Base-by-base conservation (phyloP, 2,888 invertebrate genomes). In the Chorisops tibialis region DNA sequence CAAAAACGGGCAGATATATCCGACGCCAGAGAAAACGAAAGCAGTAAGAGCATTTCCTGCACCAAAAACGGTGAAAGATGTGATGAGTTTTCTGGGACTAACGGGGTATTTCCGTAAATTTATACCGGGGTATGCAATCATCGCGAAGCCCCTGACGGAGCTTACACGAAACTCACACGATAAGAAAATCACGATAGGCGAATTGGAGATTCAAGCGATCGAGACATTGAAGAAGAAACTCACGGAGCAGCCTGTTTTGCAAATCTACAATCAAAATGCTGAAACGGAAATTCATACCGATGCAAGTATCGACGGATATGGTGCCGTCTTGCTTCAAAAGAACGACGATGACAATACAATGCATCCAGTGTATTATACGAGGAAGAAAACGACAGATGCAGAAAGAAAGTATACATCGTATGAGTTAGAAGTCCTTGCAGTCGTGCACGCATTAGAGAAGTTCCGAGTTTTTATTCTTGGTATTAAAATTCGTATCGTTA, bases 261-360 rank as follows among this genome's bases (percentile, higher is more conserved):
- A n/a, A n/a, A n/a, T n/a, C n/a, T n/a, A n/a, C n/a, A n/a, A n/a
- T n/a, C n/a, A n/a, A n/a, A n/a, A n/a, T n/a, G n/a, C n/a, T n/a
- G n/a, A n/a, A n/a, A n/a, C n/a, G n/a, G n/a, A n/a, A n/a, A n/a
- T n/a, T n/a, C n/a, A n/a, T n/a, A n/a, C n/a, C n/a, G n/a, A n/a
- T 11, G 66, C 68, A 2, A 47, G 73, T 3, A 73, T 68, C 59
- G 63, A 71, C 35, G 67, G 66, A 11, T 45, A 61, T 64, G 19
- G 47, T 16, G 37, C 12, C 70, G 71, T 60, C 71, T 70, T 14
- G 14, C 12, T 39, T 12, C 39, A 39, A 39, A 12, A 14, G 14
- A 39, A 39, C 11, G 4, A 3, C 3, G 39, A 39, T 14, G 39
- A 39, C 11, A 7, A 39, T n/a, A 6, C 3, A 3, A 14, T 43